Evolutionary conservation across 2,113 vertebrate genomes (phyloP), one percentile per base, ranked within the genome.

Genomic region (Terrapene triunguis): DNA sequence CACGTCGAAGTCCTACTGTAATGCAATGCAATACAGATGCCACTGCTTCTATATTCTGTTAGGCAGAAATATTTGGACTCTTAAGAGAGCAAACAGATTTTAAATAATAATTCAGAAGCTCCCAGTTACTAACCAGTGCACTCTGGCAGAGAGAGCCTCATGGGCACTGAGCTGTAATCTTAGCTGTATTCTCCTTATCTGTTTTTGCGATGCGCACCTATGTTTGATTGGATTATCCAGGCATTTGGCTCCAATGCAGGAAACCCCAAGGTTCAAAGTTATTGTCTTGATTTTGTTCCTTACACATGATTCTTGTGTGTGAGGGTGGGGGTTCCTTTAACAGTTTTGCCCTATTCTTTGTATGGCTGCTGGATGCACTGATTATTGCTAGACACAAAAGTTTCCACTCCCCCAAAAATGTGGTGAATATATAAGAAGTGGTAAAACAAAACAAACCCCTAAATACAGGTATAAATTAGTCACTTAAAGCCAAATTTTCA

Each of bases 21-120:
- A 82, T 44, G 59, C 7, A 87, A 42, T n/a, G 65, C 83, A 95
- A 97, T 96, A 97, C 89, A 95, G 96, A 89, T 97, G 93, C 83
- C 85, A 97, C 96, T 96, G 95, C 96, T 97, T 89, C 87, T 88
- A 81, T 93, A 92, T 96, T 95, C 96, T 93, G n/a, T 38, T 79
- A 93, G 94, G 91, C 94, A 97, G 92, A 97, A 92, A 85, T 89
- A 80, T 94, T 95, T 94, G 96, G 93, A 96, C 92, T 95, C 96
- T 97, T 97, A 95, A 95, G 96, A 97, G 94, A 96, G 96, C 84
- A 48, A 80, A 88, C 25, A 80, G 81, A 87, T 86, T 94, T 57
- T 85, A 95, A 93, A 84, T 85, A 91, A 27, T 53, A 89, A 88
- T 89, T 69, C 25, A 50, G 95, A 96, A 96, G 57, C 57, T 93